phyloP scores from a whole-genome alignment of 2,797 vertebrate genomes.

The Setipinna tenuifilis region DNA sequence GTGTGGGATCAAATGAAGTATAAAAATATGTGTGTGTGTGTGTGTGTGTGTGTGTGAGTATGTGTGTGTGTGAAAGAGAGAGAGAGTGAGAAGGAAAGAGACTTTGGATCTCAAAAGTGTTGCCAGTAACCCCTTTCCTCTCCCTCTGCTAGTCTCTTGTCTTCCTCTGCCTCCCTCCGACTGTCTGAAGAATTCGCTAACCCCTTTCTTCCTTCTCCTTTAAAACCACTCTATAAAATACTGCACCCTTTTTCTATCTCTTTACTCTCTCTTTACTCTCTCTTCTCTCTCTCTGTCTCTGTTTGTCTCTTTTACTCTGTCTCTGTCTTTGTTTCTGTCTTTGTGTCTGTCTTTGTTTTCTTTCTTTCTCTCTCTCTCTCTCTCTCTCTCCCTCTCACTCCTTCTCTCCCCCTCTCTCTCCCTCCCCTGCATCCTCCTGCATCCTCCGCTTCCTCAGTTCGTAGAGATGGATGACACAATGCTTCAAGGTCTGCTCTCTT shows the following conservation, averaged over 20 bases:
- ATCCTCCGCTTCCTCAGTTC: conserved; percentile 76
- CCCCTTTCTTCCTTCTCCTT: not conserved
- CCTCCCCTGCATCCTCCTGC: conserved; percentile 14
- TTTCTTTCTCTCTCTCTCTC: not conserved
- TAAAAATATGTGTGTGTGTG: no score
- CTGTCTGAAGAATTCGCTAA: not conserved
- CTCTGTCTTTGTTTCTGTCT: not conserved
- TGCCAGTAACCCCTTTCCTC: not conserved
- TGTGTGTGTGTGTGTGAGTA: not conserved
- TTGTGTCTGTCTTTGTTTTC: not conserved
- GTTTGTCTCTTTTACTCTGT: not conserved
- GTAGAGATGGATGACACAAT: conserved; percentile 91
- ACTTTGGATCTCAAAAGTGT: not conserved
- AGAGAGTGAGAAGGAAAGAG: not conserved
- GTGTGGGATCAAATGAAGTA: no score
- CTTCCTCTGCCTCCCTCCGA: not conserved
- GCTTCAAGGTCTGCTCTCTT: conserved; percentile 94
- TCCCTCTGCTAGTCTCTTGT: not conserved
- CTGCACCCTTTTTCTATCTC: conserved; percentile 36
- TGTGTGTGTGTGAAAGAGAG: no score
- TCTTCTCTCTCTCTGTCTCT: conserved; percentile 43
- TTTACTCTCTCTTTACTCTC: conserved; percentile 9
- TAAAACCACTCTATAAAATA: conserved; percentile 14
- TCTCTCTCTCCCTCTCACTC: not conserved
- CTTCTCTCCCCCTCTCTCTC: not conserved